Conservation (phyloP, 2,113 vertebrate species). For the Synchiropus splendidus region DNA sequence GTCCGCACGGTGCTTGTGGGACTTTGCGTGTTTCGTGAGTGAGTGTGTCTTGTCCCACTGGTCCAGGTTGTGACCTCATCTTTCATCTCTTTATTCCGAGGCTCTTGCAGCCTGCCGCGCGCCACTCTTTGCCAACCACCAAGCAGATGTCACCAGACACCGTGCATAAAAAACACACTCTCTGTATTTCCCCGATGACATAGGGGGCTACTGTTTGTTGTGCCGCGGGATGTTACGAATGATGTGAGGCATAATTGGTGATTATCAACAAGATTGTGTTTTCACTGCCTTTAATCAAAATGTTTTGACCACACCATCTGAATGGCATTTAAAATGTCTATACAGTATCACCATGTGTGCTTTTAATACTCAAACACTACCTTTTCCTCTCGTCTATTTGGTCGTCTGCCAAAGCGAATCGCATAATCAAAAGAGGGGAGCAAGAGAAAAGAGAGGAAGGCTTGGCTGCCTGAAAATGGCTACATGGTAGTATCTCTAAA, state of each 20-base stretch:
- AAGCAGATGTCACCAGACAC: constrained; percentile 56
- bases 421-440: constrained; percentile 60
- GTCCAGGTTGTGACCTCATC: constrained; percentile 55
- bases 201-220: too few relatives aligned
- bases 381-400: constrained; percentile 67
- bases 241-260: too few relatives aligned
- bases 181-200: too few relatives aligned
- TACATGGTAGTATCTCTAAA: constrained; percentile 67
- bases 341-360: too few relatives aligned
- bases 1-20: constrained; percentile 27
- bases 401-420: constrained; percentile 61
- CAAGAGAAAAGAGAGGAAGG: constrained; percentile 22
- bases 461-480: constrained; percentile 51
- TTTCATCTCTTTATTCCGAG: constrained; percentile 59
- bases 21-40: constrained; percentile 21
- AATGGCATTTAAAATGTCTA: too few relatives aligned
- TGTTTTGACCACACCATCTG: too few relatives aligned
- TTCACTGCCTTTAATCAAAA: too few relatives aligned
- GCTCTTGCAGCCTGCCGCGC: constrained; percentile 44
- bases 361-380: constrained; percentile 92
- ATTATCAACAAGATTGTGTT: too few relatives aligned
- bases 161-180: too few relatives aligned
- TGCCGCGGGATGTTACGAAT: too few relatives aligned
- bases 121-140: constrained; percentile 40
- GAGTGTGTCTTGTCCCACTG: constrained; percentile 43